Conservation (phyloP, 2,888 invertebrate species). For the Brenthis hecate region DNA sequence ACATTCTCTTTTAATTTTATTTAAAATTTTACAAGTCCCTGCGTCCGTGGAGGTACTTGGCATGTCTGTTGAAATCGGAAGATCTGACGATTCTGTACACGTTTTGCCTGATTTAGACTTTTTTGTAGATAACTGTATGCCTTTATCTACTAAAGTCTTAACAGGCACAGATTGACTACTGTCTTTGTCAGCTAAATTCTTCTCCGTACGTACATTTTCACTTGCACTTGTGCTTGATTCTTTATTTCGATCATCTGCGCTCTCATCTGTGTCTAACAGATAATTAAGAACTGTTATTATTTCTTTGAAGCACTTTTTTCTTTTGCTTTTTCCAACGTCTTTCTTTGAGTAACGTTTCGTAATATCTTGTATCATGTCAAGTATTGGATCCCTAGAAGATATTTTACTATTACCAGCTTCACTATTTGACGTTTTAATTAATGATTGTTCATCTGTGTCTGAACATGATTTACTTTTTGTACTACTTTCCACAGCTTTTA, state of each 20-base stretch:
- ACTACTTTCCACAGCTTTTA: conserved; percentile 24
- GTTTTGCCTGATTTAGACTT: conserved; percentile 48
- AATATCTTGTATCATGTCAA: conserved; percentile 68
- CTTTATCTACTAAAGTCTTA: conserved; percentile 54
- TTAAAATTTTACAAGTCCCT: conserved; percentile 65
- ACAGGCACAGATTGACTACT: conserved; percentile 19
- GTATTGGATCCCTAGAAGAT: conserved; percentile 53
- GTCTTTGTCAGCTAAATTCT: conserved; percentile 36
- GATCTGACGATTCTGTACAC: conserved; percentile 58
- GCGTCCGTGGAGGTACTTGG: conserved; percentile 68
- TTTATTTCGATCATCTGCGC: conserved; percentile 47
- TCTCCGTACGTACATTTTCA: conserved; percentile 21
- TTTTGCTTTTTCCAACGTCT: conserved; percentile 58
- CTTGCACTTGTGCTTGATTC: conserved; percentile 28
- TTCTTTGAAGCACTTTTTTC: conserved; percentile 72
- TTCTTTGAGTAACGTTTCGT: conserved; percentile 72
- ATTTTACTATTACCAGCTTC: conserved; percentile 42
- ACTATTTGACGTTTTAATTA: conserved; percentile 33
- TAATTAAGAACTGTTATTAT: conserved; percentile 69
- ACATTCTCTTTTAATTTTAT: conserved; percentile 71
- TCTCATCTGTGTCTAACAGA: conserved; percentile 71
- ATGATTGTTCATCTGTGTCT: conserved; percentile 26
- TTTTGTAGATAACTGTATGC: conserved; percentile 52
- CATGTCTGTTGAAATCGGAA: conserved; percentile 58
- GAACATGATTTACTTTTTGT: conserved; percentile 33